Percentiles rank a stretch among this genome's conserved stretches.
Evolutionary conservation across 2,113 vertebrate genomes (phyloP).

Genomic region (Pedionomus torquatus): DNA sequence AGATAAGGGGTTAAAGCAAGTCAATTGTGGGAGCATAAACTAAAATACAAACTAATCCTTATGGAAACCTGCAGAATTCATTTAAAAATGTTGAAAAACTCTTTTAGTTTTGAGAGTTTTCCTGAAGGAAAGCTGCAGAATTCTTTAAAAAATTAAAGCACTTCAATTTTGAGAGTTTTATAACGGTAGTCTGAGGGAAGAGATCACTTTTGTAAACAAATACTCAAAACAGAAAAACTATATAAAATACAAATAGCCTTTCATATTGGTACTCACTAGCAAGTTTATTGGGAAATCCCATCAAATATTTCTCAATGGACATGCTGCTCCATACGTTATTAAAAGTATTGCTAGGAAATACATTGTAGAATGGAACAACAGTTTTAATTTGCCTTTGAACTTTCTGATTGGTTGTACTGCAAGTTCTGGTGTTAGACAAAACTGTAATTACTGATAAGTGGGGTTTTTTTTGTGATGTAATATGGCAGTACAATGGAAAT

Average conservation of each 20-base stretch:
- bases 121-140: background rate
- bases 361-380: background rate
- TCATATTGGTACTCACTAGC: background rate
- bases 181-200: background rate
- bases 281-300: background rate
- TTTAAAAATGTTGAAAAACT: background rate
- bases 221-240: background rate
- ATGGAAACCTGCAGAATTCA: background rate
- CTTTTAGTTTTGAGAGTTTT: background rate
- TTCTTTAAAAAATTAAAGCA: background rate
- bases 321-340: background rate
- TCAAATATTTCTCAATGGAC: accelerated
- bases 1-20: constrained; percentile 13
- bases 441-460: background rate
- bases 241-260: background rate
- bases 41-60: background rate
- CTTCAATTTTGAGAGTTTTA: background rate
- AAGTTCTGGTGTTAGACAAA: background rate
- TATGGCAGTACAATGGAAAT: background rate
- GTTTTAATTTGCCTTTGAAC: background rate
- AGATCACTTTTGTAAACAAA: background rate
- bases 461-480: background rate
- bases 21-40: background rate
- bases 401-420: background rate
- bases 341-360: background rate